Evolutionary conservation across 2,888 invertebrate species (phyloP), one percentile per base, ranked within the genome.

Genomic region (Nymphalis polychloros): DNA sequence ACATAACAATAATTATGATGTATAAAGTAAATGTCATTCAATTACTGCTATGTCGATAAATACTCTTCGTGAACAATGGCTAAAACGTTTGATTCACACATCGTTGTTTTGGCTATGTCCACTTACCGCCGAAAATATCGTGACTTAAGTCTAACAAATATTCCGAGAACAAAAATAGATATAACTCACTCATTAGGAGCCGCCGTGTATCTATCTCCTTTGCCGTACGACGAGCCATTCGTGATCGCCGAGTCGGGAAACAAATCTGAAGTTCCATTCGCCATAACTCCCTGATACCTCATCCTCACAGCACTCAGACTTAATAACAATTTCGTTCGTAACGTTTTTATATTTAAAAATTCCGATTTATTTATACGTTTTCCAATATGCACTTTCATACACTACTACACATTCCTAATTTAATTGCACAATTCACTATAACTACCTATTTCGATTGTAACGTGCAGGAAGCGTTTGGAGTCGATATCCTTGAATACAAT

Each of bases 171-270:
- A 61, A 63, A 70, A 68, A 65, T 62, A 68, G 52, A 59, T 57
- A 55, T 49, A 81, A 90, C 92, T 92, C 81, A 92, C 92, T 90
- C 92, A 74, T 92, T 92, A 57, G 92, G 92, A 48, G 92, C 91
- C 60, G 92, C 90, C 2, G 92, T 90, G 72, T 88, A 85, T 82
- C 92, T 84, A 75, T 92, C 92, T 49, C 91, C 92, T 81, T 87
- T 88, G 63, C 90, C 90, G 73, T 90, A 92, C 1, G 88, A 84
- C n/a, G 88, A 84, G 19, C 88, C 87, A 72, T 85, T 88, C n/a
- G 74, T 76, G 53, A 77, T 73, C 41, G 75, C 69, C 48, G 78
- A 76, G 46, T 81, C 80, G 63, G 76, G 70, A 67, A 72, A 73
- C 63, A 69, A 61, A 64, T 81, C 78, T 31, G 77, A 73, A 66